These are phyloP conservation scores for Sesia bembeciformis DNA, from an alignment of 2,888 invertebrate genomes.

Conservation along the genomic window DNA sequence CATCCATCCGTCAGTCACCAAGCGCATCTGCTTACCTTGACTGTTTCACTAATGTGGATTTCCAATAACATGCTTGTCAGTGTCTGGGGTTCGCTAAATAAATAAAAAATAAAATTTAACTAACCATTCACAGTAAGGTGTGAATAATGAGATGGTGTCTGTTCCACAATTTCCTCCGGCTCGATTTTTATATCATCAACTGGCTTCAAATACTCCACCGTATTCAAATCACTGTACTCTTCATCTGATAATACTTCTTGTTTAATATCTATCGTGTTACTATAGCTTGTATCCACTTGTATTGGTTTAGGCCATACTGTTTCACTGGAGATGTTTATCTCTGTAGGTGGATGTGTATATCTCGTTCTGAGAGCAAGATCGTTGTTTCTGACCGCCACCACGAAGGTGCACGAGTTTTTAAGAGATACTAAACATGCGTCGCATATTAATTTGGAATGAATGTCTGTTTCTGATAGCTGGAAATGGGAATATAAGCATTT, in stretches of 20 bases:
- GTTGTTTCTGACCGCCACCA: constrained; percentile 25
- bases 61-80: too few relatives aligned
- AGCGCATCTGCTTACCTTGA: too few relatives aligned
- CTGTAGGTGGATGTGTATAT: constrained; percentile 2
- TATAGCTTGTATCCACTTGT: constrained; percentile 35
- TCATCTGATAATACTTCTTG: constrained; percentile 50
- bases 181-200: constrained; percentile 44
- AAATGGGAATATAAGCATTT: constrained; percentile 8
- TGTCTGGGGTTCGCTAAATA: too few relatives aligned
- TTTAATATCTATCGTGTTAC: constrained; percentile 34
- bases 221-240: constrained; percentile 18
- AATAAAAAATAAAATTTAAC: constrained; percentile 1
- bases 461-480: constrained; percentile 36
- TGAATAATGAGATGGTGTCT: constrained; percentile 4
- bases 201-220: constrained; percentile 8
- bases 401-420: constrained; percentile 35
- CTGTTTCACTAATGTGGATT: too few relatives aligned
- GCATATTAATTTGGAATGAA: constrained; percentile 47
- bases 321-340: constrained; percentile 6
- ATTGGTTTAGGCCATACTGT: constrained; percentile 56
- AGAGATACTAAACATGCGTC: constrained; percentile 32
- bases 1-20: too few relatives aligned
- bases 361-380: constrained; percentile 29
- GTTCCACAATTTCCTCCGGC: constrained; percentile 42
- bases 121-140: constrained; percentile 32